Conservation (phyloP, 2,888 invertebrate species). For the Heteropelma amictum region DNA sequence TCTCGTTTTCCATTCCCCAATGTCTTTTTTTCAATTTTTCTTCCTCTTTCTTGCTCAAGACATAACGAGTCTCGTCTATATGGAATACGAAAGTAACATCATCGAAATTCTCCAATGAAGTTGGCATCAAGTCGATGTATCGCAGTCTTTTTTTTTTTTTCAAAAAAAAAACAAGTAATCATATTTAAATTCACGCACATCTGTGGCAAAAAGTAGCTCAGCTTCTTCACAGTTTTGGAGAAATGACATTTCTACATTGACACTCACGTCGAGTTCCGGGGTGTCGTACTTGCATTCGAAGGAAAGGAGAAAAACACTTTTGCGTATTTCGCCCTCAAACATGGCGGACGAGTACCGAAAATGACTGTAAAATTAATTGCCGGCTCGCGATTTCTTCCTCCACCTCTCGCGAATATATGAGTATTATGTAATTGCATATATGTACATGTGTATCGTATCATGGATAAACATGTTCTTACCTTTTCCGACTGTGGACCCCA, state of each 20-base stretch:
- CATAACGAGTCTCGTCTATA: constrained; percentile 39
- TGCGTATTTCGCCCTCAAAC: no score
- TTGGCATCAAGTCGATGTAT: no score
- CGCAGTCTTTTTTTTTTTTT: no score
- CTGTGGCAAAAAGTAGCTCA: no score
- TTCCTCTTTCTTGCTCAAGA: background rate
- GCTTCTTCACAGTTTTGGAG: no score
- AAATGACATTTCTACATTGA: no score
- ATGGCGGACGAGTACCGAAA: no score
- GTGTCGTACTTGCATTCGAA: no score
- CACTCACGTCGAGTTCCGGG: no score
- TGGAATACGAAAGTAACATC: background rate
- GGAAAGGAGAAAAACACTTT: no score
- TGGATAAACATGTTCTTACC: constrained; percentile 64
- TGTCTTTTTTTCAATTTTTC: constrained; percentile 18
- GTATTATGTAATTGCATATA: constrained; percentile 15
- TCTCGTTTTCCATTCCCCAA: constrained; percentile 34
- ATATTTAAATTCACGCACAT: no score
- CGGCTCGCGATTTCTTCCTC: constrained; percentile 54
- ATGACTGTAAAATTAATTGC: constrained; percentile 57
- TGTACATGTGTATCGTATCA: background rate
- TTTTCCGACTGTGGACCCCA: constrained; percentile 74
- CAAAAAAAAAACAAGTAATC: no score
- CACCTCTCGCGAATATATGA: constrained; percentile 42
- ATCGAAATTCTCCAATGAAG: background rate